Base-by-base conservation (phyloP, 2,797 vertebrate genomes). In the Danionella dracula region DNA sequence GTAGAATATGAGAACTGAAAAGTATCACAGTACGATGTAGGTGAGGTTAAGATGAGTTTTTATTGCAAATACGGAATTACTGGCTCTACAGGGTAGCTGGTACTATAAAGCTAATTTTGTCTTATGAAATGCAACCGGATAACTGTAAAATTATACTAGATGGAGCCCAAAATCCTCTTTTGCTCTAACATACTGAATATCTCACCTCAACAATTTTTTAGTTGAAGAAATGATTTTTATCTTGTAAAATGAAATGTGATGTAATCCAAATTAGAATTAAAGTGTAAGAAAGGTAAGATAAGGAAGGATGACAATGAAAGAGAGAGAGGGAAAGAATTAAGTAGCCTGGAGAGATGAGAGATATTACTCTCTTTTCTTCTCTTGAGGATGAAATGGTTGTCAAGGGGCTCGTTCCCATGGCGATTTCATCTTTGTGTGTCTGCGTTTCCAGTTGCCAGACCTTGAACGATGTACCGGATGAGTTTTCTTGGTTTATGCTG, bases 321-420 rank as follows among this genome's bases (percentile, higher is more conserved):
- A 53, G 56, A 66, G 73, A 66, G 41, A 21, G 66, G 49, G 69
- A 65, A 63, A 32, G 73, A 74, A 71, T 72, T 57, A 31, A 79
- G 71, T 72, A 78, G 72, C 77, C 71, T 37, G 64, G 72, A 76
- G 75, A 82, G 73, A 83, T 83, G 72, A 76, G 75, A 82, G 73
- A 83, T 83, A 88, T 84, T 82, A 85, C 80, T 79, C 81, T 83
- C 84, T 83, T 88, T 90, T 90, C 88, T 90, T 86, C 85, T 82
- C 69, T 68, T 37, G 70, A 83, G 82, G 80, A 79, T 82, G 75
- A 79, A 85, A 82, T 80, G 78, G 83, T 83, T 81, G 75, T 79
- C 77, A 85, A 88, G 84, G 86, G 84, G 71, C 71, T 82, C 77
- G 90, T 91, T 90, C 88, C 90, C 88, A 91, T 90, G 90, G 90